Percentiles rank a stretch among this genome's conserved stretches.
Evolutionary conservation across 2,797 vertebrate species (phyloP).

Genomic region (Siniperca undulata): DNA sequence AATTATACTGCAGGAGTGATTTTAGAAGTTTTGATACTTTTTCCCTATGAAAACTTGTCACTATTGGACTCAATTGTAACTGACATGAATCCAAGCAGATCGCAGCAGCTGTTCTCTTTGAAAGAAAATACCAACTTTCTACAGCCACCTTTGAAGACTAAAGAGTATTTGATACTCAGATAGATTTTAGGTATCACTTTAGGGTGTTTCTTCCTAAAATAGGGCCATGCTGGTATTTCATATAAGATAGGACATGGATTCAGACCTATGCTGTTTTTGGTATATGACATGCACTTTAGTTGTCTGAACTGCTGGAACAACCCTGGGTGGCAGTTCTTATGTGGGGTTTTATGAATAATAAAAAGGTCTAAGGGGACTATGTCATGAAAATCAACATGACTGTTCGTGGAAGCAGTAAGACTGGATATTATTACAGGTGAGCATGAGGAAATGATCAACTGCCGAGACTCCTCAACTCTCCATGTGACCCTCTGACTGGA

Average conservation of each 20-base stretch:
- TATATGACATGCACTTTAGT: background rate
- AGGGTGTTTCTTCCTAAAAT: background rate
- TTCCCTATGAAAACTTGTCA: too few relatives aligned
- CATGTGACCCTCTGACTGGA: constrained; percentile 1
- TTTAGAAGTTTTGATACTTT: too few relatives aligned
- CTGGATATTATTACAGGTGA: constrained; percentile 50
- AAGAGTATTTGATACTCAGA: background rate
- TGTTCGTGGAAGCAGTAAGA: constrained; percentile 14
- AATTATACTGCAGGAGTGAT: too few relatives aligned
- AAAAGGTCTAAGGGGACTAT: background rate
- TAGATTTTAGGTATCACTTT: background rate
- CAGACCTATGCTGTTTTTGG: background rate
- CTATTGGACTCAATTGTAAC: too few relatives aligned
- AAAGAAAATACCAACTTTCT: background rate
- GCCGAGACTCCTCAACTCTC: constrained; percentile 9
- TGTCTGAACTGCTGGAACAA: background rate
- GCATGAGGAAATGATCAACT: constrained; percentile 43
- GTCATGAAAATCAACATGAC: constrained; percentile 35
- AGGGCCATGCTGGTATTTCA: constrained; percentile 1
- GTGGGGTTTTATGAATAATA: constrained; percentile 4
- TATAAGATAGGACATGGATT: background rate
- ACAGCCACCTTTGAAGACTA: background rate
- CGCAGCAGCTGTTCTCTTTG: background rate
- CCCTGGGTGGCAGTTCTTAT: constrained; percentile 5
- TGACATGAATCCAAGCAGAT: background rate